phyloP scores from a whole-genome alignment of 2,888 invertebrate species.

The Selenia dentaria region DNA sequence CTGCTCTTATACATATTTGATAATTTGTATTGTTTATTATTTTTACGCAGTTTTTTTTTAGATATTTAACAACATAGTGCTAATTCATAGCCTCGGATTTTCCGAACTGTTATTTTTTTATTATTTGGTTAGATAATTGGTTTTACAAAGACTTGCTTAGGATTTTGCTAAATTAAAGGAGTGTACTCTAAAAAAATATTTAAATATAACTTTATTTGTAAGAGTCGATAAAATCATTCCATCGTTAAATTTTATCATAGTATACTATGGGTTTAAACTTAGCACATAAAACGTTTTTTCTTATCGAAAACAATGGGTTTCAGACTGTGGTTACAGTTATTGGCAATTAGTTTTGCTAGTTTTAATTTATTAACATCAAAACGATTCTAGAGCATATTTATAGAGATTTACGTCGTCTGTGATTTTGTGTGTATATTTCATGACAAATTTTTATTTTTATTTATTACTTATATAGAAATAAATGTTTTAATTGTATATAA shows the following conservation, averaged over 20 bases:
- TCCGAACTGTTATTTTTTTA: neutral
- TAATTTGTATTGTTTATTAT: neutral
- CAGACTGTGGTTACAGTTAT: neutral
- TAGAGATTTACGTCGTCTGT: constrained; percentile 42
- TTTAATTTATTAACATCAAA: constrained; percentile 6
- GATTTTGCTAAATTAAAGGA: neutral
- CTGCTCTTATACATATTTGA: neutral
- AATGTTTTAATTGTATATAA: constrained; percentile 44
- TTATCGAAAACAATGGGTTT: neutral
- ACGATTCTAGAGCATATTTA: neutral
- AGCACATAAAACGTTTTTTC: neutral
- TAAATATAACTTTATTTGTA: neutral
- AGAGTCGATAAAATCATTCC: constrained; percentile 5
- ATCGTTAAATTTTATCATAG: neutral
- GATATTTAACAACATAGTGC: constrained; percentile 1
- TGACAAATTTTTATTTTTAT: constrained; percentile 58
- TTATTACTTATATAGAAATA: constrained; percentile 53
- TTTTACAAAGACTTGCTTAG: neutral
- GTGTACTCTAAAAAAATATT: no score
- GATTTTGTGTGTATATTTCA: constrained; percentile 51
- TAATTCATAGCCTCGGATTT: neutral
- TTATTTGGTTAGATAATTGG: constrained; percentile 3
- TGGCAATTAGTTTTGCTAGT: constrained; percentile 8
- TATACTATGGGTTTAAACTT: no score
- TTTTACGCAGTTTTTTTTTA: constrained; percentile 2